A percentile compares a stretch with the other conserved stretches of the same genome.
Evolutionary conservation across 1,140 invertebrate genomes (phyloP).

Genomic region (Liolophura sinensis): DNA sequence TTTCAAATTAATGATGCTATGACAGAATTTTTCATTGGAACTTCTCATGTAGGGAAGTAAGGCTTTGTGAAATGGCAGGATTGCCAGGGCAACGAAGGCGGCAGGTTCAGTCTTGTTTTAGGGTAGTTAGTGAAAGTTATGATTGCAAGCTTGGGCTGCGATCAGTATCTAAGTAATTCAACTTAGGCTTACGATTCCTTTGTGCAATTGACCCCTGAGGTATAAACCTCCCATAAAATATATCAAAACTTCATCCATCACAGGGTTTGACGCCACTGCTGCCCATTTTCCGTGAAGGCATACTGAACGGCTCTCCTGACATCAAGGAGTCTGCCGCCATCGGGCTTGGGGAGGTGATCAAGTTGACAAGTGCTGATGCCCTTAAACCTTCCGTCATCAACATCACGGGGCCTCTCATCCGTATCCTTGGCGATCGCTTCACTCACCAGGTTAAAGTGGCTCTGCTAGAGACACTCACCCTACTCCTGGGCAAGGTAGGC

Average conservation of each 20-base stretch:
- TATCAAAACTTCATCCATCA: conserved; percentile 14
- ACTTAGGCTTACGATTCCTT: not conserved
- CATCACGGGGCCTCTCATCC: conserved; percentile 95
- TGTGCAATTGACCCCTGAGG: not conserved
- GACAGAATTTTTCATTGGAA: too few species aligned
- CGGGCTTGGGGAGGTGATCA: conserved; percentile 90
- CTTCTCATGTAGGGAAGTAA: too few species aligned
- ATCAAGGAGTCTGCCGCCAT: conserved; percentile 94
- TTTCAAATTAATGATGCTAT: too few species aligned
- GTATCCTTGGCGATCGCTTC: conserved; percentile 95
- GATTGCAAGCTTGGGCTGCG: not conserved
- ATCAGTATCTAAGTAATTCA: not conserved
- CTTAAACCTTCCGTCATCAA: conserved; percentile 94
- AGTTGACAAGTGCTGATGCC: conserved; percentile 72
- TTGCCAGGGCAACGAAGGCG: too few species aligned
- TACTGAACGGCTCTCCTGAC: conserved; percentile 91
- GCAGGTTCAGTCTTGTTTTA: conserved; percentile 2
- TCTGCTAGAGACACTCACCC: conserved; percentile 89
- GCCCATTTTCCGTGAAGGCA: conserved; percentile 93
- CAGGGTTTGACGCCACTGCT: conserved; percentile 89
- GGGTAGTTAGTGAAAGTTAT: not conserved
- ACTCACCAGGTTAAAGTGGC: conserved; percentile 92
- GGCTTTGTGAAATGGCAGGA: too few species aligned
- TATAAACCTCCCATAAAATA: not conserved
- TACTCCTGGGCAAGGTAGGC: conserved; percentile 72